phyloP scores from a whole-genome alignment of 2,797 vertebrate genomes.

The Corythornis leucogaster region DNA sequence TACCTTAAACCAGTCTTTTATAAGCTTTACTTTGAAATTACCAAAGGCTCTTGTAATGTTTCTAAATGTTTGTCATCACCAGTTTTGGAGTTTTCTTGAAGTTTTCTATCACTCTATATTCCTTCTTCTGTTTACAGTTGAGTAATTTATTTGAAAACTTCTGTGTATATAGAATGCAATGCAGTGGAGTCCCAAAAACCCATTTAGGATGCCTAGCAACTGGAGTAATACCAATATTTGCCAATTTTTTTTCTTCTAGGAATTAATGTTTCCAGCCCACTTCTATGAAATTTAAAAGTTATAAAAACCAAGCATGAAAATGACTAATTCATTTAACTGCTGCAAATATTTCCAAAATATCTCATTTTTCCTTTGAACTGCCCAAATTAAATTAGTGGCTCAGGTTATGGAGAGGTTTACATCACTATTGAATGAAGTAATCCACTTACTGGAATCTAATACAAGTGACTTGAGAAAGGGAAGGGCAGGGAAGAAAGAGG shows the following conservation, averaged over 20 bases:
- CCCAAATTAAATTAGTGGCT: constrained; percentile 15
- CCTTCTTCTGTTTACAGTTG: background rate
- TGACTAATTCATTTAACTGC: background rate
- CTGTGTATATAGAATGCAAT: background rate
- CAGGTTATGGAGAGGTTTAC: constrained; percentile 40
- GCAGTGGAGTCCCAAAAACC: background rate
- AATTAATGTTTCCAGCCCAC: constrained; percentile 3
- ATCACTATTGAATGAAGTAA: constrained; percentile 36
- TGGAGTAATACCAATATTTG: background rate
- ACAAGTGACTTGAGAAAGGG: background rate
- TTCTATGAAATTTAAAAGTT: constrained; percentile 3
- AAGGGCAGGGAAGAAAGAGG: background rate
- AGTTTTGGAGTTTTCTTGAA: background rate
- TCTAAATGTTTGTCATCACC: background rate
- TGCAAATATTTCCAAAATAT: constrained; percentile 40
- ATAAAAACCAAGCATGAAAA: constrained; percentile 15
- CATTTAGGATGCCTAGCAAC: constrained; percentile 27
- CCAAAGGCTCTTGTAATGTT: background rate
- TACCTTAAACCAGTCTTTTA: background rate
- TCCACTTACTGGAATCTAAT: constrained; percentile 7
- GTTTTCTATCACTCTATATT: background rate
- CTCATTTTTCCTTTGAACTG: constrained; percentile 17
- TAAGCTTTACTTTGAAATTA: background rate
- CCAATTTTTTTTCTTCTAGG: background rate
- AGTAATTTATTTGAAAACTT: background rate